Base-by-base conservation (phyloP, 2,888 invertebrate genomes). In the Sinodicranocentrus sp. region DNA sequence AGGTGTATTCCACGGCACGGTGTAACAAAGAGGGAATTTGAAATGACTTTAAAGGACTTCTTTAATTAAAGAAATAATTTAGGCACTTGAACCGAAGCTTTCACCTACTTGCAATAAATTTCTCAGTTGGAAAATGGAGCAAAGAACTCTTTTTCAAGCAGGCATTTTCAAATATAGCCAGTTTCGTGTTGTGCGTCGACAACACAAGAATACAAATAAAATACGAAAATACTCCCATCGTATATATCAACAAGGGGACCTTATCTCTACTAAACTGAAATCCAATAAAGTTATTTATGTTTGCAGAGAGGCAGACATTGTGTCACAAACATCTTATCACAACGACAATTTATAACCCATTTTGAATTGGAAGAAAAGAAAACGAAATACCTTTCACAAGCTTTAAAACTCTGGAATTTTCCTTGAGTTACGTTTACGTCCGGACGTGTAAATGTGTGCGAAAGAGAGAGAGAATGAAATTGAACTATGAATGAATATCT, bases 251-350 rank as follows among this genome's bases (percentile, higher is more conserved):
- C 23, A 68, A 1, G 68, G 48, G 26, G 19, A 2, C 19, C 17
- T 79, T 79, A 79, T 79, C 79, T 79, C 43, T 28, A 52, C 70
- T 28, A 48, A 57, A 65, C 72, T 33, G 59, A 75, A 75, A 21
- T 82, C 67, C 82, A 70, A 75, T 82, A 61, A 82, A 75, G 73
- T 82, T 82, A 82, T 82, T 82, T 82, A 82, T 82, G 68, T 61
- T 63, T 63, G 25, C 25, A 39, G 52, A 73, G 72, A 59, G 61
- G 73, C 44, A 73, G 80, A 73, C 80, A 67, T 73, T 59, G 82
- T 82, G 82, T 82, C 82, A 70, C 76, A 82, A 70, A 70, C 82
- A 82, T 76, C 82, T 82, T 82, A 82, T 82, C 82, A 71, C 52
- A 39, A 70, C 43, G 17, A 82, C 48, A 82, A 82, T 82, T 82